phyloP scores from a whole-genome alignment of 2,113 vertebrate species.

The Caracal caracal region DNA sequence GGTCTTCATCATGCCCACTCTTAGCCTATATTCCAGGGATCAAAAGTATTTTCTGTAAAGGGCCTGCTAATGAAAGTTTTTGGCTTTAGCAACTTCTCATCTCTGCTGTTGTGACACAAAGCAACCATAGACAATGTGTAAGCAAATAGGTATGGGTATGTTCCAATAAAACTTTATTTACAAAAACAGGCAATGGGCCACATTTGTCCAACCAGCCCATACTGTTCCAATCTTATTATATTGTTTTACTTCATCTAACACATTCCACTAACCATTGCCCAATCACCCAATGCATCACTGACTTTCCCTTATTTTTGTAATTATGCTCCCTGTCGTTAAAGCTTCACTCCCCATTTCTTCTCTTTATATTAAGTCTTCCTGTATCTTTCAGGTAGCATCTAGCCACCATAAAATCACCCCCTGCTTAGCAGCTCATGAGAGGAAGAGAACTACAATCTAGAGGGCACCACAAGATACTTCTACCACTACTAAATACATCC shows the following conservation, averaged over 20 bases:
- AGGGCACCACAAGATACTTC: neutral
- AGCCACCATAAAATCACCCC: neutral
- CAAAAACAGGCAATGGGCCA: neutral
- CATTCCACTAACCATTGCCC: neutral
- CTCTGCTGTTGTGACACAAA: neutral
- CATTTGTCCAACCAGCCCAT: neutral
- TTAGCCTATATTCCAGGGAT: neutral
- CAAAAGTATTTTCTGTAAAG: conserved; percentile 5
- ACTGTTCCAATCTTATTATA: neutral
- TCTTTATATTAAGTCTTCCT: neutral
- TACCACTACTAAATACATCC: neutral
- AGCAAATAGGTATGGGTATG: neutral
- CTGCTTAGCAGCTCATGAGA: neutral
- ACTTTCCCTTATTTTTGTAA: neutral
- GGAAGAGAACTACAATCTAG: neutral
- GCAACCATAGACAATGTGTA: neutral
- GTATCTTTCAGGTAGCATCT: neutral
- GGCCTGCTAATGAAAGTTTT: neutral
- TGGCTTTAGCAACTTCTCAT: neutral
- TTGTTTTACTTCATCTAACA: neutral
- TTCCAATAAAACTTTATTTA: conserved; percentile 5
- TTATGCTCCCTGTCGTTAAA: neutral
- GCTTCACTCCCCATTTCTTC: neutral
- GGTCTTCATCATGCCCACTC: neutral
- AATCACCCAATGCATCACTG: neutral